These are phyloP conservation scores for Irena cyanogastra DNA, from an alignment of 2,113 vertebrate species.

Conservation along the genomic window DNA sequence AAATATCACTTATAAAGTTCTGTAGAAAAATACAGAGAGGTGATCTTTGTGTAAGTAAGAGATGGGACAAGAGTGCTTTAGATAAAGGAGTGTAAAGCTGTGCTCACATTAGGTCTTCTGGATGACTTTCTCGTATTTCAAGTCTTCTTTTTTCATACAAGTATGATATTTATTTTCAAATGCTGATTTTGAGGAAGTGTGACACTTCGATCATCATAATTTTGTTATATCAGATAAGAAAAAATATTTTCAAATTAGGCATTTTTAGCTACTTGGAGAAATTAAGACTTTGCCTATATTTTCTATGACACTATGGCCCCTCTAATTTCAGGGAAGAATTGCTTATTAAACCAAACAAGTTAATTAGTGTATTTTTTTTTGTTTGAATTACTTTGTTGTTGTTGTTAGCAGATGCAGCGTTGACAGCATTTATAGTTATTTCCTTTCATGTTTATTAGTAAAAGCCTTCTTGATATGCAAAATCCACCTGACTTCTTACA, in stretches of 20 bases:
- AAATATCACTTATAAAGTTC: constrained; percentile 15
- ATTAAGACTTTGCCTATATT: background rate
- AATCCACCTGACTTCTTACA: background rate
- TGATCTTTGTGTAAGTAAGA: background rate
- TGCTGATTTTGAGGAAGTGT: background rate
- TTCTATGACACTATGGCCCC: background rate
- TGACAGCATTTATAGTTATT: background rate
- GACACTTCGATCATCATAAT: background rate
- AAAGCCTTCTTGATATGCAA: background rate
- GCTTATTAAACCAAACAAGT: background rate
- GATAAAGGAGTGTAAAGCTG: background rate
- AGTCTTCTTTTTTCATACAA: background rate
- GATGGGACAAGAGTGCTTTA: background rate
- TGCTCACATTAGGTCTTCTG: background rate
- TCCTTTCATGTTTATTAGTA: background rate
- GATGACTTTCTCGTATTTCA: background rate
- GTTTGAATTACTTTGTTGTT: background rate
- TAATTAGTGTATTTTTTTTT: background rate
- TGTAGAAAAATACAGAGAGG: background rate
- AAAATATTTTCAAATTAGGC: background rate
- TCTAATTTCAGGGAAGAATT: background rate
- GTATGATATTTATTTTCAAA: background rate
- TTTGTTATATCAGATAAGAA: background rate
- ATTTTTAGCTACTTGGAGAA: background rate
- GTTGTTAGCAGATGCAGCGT: background rate